Base-by-base conservation (phyloP, 2,888 invertebrate genomes). In the Heliconius charithonia region DNA sequence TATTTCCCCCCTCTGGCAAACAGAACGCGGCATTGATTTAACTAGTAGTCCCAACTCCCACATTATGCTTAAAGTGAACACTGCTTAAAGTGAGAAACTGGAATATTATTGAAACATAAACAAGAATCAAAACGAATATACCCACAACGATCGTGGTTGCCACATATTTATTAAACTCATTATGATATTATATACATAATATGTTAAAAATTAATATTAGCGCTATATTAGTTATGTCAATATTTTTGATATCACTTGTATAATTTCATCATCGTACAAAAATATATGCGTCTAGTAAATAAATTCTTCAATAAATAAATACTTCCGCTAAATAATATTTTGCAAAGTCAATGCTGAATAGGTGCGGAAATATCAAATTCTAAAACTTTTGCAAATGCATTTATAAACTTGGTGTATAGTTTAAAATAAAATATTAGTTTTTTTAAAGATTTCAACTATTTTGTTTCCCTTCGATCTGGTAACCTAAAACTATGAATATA, bases 301-400 rank as follows among this genome's bases (percentile, higher is more conserved):
- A n/a, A n/a, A n/a, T n/a, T n/a, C n/a, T n/a, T n/a, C 25, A 67
- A 4, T 29, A 27, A 71, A 71, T 25, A 45, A 27, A 27, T 51
- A 45, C 27, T 51, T 51, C 71, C 70, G 27, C 51, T 51, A 71
- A 56, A 16, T 16, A 25, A 63, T 3, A 56, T 25, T 27, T 22
- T 3, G 29, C 22, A 25, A 69, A 13, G 12, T 56, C 29, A n/a
- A 72, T 29, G 51, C 72, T 72, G 32, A 59, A n/a, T 72, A 7
- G 22, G 72, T 72, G 1, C 7, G 72, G 59, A 72, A 72, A 32
- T 72, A 32, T 59, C 56, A 32, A 59, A 32, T 72, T 72, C 51
- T n/a, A 10, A 4, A 9, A 37, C 37, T 37, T 7, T 56, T 29
- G 29, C 71, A 71, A 45, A 27, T 29, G 22, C 22, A 12, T 51